A percentile compares a stretch with the other conserved stretches of the same genome.
Conservation (phyloP, 2,113 vertebrate species). For the Circaetus cinerascens region DNA sequence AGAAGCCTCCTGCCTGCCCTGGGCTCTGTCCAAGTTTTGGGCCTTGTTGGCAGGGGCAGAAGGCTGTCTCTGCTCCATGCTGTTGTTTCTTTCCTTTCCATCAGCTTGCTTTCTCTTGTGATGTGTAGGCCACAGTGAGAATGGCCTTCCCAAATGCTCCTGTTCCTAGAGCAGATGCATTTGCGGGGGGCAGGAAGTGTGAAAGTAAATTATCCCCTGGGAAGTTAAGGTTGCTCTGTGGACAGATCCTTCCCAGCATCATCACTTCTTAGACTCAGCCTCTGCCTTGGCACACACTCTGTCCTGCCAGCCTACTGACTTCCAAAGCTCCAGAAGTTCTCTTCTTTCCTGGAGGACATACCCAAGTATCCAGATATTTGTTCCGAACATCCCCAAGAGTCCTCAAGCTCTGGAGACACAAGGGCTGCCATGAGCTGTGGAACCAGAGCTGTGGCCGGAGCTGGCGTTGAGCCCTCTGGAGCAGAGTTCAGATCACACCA, state of each 20-base stretch:
- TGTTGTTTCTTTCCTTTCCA: not conserved
- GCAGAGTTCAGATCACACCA: not conserved
- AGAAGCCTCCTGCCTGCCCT: not conserved
- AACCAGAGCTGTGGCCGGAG: not conserved
- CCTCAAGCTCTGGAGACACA: not conserved
- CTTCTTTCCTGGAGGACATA: not conserved
- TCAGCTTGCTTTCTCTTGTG: not conserved
- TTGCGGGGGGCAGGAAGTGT: not conserved
- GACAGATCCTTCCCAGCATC: not conserved
- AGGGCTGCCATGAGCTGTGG: not conserved
- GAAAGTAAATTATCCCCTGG: not conserved
- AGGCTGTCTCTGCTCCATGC: not conserved
- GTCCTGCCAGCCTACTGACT: not conserved
- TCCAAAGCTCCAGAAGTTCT: not conserved
- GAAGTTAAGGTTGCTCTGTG: not conserved
- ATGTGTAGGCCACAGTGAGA: not conserved
- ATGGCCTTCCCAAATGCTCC: not conserved
- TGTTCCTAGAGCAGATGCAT: not conserved
- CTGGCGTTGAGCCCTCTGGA: not conserved
- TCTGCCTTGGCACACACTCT: not conserved
- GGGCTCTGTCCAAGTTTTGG: not conserved
- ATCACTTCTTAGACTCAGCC: not conserved
- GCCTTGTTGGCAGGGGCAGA: not conserved
- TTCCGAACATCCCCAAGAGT: not conserved
- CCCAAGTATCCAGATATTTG: not conserved